Conservation (phyloP, 1,140 invertebrate species). For the Dryas iulia region DNA sequence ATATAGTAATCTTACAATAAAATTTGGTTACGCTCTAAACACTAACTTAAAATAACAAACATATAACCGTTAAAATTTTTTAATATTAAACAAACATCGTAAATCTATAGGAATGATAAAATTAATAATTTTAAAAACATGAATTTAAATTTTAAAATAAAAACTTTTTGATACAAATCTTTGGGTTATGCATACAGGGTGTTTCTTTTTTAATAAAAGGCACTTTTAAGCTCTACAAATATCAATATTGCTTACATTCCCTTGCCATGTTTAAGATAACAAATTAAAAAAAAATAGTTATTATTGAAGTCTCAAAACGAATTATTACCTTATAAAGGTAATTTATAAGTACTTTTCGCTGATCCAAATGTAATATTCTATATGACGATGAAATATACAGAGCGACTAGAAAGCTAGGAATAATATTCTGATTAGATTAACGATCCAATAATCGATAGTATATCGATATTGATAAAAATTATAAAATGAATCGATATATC, state of each 20-base stretch:
- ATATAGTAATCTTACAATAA: constrained; percentile 5
- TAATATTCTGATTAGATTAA: background rate
- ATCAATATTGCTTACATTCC: constrained; percentile 13
- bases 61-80: constrained; percentile 10
- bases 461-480: background rate
- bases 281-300: background rate
- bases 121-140: constrained; percentile 16
- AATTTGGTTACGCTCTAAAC: constrained; percentile 26
- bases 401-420: background rate
- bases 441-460: background rate
- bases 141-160: background rate
- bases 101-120: constrained; percentile 49
- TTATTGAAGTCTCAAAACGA: background rate
- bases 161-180: constrained; percentile 24
- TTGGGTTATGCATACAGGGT: constrained; percentile 27
- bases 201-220: constrained; percentile 19
- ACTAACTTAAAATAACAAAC: constrained; percentile 17
- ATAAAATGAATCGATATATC: background rate
- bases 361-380: background rate
- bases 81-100: constrained; percentile 7
- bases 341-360: background rate
- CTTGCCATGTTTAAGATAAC: background rate
- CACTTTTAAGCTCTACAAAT: constrained; percentile 34
- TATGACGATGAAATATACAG: background rate
- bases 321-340: background rate